Conservation (phyloP, 2,797 vertebrate genomes). For the Xiphorhynchus erythropygius region DNA sequence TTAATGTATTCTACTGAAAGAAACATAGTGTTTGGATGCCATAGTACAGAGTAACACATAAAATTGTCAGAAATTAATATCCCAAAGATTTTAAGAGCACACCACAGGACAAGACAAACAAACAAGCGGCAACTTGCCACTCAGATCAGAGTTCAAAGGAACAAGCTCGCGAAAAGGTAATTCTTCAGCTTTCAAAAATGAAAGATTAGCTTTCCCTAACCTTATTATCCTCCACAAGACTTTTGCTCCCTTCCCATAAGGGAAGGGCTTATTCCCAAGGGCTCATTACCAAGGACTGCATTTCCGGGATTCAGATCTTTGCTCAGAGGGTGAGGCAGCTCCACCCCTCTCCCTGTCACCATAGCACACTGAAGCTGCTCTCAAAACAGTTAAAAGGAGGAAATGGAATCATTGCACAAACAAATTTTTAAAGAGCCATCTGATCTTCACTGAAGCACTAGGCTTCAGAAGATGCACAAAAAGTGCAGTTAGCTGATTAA, state of each 20-base stretch:
- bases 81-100: background rate
- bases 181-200: background rate
- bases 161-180: background rate
- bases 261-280: background rate
- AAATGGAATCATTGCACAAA: background rate
- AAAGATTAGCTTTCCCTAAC: background rate
- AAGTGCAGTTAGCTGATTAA: slow-evolving; percentile 3
- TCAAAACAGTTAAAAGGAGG: slow-evolving; percentile 5
- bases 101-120: background rate
- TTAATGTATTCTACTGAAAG: background rate
- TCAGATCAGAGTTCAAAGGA: background rate
- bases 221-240: background rate
- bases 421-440: background rate
- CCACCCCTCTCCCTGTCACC: background rate
- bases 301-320: slow-evolving; percentile 19
- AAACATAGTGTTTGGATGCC: background rate
- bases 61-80: background rate
- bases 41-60: background rate
- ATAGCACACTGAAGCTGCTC: background rate
- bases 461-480: background rate
- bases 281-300: background rate
- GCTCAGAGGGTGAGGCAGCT: background rate
- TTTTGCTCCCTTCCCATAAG: background rate
- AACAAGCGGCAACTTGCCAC: background rate
- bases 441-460: background rate